Evolutionary conservation across 1,140 invertebrate genomes (phyloP), one percentile per base, ranked within the genome.

Genomic region (Monochamus saltuarius): DNA sequence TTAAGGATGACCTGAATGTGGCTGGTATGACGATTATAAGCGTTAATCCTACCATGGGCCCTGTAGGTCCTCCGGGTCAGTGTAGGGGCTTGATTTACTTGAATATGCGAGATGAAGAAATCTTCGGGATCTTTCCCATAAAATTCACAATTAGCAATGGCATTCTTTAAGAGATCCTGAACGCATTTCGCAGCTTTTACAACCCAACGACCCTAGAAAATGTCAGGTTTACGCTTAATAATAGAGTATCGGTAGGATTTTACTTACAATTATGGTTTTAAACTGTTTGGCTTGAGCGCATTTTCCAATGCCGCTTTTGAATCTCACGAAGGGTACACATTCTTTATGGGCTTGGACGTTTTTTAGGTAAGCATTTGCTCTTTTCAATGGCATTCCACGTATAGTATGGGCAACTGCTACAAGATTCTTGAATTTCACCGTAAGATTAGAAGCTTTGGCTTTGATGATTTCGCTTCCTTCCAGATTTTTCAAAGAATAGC

Each of bases 231-330:
- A 35, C 11, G n/a, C 9, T 10, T n/a, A 7, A 46, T 6, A 11
- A 52, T 37, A 36, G 10, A 17, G 19, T 47, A 40, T 22, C 13
- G 35, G 38, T 39, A 45, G n/a, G 40, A n/a, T 8, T 2, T 43
- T 55, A 59, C 57, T 65, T 66, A 71, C 69, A 39, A 59, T 59
- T 4, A 51, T 51, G 8, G 60, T 63, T 40, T 56, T 56, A 49
- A 68, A 73, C 47, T 68, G 61, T 52, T 71, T 73, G 4, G 69
- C 68, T 68, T 78, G 68, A 7, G 65, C 60, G 14, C 64, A 68
- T 40, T 57, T 62, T 16, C 71, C 71, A 14, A 73, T 53, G 43
- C 69, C 69, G 13, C 69, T 54, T 50, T 65, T 68, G 40, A 62
- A 70, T 54, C 58, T 66, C 42, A 45, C 64, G 45, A 73, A 70